Evolutionary conservation across 2,797 vertebrate genomes (phyloP), one percentile per base, ranked within the genome.

Genomic region (Pangasius sanitwongsei): DNA sequence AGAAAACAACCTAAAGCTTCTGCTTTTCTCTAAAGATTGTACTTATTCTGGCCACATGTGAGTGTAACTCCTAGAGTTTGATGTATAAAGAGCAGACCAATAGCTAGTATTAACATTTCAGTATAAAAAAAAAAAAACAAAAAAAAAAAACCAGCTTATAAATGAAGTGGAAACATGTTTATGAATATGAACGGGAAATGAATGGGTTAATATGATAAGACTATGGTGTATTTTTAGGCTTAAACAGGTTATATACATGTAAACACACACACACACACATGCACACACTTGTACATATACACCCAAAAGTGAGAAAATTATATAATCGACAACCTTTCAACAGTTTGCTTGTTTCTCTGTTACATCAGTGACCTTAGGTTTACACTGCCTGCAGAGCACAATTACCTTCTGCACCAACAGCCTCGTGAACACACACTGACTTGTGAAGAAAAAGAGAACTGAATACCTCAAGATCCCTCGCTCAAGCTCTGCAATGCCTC

Each of bases 401-500:
- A 15, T 59, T 84, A 75, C 3, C 28, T 44, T 70, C 53, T n/a
- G 25, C 9, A 12, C 53, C n/a, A 23, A 67, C 7, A 34, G 12
- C 9, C 41, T 13, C 25, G 44, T 81, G 55, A 88, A 61, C 28
- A 63, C 69, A 83, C 28, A 9, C 63, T 41, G 87, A 72, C 86
- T 87, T 72, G 50, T 72, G 65, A 28, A 61, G 37, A 88, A 70
- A 77, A 72, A 9, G 28, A 28, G 15, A 69, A 37, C 82, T 16
- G 23, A 25, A 16, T 6, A 72, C 59, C 44, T 44, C 44, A 7
- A 44, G 44, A 65, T 28, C 44, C 9, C 9, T 37, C 2, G 12
- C 28, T 85, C n/a, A 67, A 41, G 57, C 82, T 23, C 48, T 55
- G 59, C 59, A 67, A 88, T 88, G 87, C 34, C 4, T 44, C 23